Evolutionary conservation across 2,113 vertebrate species (phyloP).

Genomic region (Clarias batrachus): DNA sequence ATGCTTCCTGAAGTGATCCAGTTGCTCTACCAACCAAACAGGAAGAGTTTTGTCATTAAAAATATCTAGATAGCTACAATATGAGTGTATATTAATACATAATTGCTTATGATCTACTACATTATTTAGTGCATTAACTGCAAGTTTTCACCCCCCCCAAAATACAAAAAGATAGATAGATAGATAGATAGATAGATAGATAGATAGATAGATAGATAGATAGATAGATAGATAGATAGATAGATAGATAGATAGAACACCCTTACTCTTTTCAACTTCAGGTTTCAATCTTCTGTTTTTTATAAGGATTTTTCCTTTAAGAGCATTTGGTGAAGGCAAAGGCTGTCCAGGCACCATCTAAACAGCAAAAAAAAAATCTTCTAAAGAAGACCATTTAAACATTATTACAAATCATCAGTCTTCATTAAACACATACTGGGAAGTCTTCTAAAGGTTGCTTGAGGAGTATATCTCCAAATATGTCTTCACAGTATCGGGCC

Average conservation of each 20-base stretch:
- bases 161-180: too few relatives aligned
- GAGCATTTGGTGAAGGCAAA: conserved; percentile 91
- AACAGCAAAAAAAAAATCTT: conserved; percentile 23
- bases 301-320: conserved; percentile 96
- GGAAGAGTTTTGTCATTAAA: not conserved
- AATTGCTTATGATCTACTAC: not conserved
- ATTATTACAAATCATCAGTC: not conserved
- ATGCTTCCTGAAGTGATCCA: conserved; percentile 93
- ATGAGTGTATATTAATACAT: not conserved
- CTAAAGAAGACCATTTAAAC: not conserved
- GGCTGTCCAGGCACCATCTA: conserved; percentile 86
- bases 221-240: too few relatives aligned
- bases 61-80: not conserved
- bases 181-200: too few relatives aligned
- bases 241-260: too few relatives aligned
- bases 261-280: conserved; percentile 94
- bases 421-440: conserved; percentile 74
- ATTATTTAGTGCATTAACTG: not conserved
- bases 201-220: too few relatives aligned
- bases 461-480: conserved; percentile 92
- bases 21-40: conserved; percentile 80
- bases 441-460: conserved; percentile 87
- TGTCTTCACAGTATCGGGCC: conserved; percentile 97
- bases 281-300: conserved; percentile 98
- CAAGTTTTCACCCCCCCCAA: not conserved